Conservation (phyloP, 1,140 invertebrate genomes). For the Drosophila pallidifrons region DNA sequence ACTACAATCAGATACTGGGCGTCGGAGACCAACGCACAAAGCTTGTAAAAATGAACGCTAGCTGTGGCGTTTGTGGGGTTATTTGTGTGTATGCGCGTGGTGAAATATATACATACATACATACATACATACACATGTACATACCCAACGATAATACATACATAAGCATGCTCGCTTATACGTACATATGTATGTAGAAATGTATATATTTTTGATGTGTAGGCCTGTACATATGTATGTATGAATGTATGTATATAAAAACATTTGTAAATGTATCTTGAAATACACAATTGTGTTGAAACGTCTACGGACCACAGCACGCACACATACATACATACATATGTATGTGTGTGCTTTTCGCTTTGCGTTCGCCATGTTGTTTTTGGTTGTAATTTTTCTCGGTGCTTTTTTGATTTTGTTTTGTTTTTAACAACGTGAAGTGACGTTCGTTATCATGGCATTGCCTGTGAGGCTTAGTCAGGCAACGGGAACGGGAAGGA, state of each 20-base stretch:
- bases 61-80: background rate
- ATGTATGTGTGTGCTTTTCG: background rate
- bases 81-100: conserved; percentile 46
- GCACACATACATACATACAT: conserved; percentile 14
- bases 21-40: conserved; percentile 68
- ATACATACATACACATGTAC: background rate
- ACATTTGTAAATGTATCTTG: too few species aligned
- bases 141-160: conserved; percentile 25
- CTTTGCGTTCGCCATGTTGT: conserved; percentile 26
- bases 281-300: conserved; percentile 43
- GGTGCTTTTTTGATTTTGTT: conserved; percentile 15
- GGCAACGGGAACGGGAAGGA: conserved; percentile 13
- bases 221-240: conserved; percentile 22
- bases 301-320: conserved; percentile 31
- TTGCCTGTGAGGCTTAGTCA: background rate
- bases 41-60: conserved; percentile 62
- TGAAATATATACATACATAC: conserved; percentile 19
- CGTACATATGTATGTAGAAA: conserved; percentile 45
- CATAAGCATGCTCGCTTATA: background rate
- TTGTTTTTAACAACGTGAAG: conserved; percentile 47
- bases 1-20: conserved; percentile 19
- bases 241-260: conserved; percentile 36
- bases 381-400: conserved; percentile 36
- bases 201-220: conserved; percentile 1
- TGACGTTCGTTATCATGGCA: conserved; percentile 50